Evolutionary conservation across 2,888 invertebrate species (phyloP).

Genomic region (Meliscaeva auricollis): DNA sequence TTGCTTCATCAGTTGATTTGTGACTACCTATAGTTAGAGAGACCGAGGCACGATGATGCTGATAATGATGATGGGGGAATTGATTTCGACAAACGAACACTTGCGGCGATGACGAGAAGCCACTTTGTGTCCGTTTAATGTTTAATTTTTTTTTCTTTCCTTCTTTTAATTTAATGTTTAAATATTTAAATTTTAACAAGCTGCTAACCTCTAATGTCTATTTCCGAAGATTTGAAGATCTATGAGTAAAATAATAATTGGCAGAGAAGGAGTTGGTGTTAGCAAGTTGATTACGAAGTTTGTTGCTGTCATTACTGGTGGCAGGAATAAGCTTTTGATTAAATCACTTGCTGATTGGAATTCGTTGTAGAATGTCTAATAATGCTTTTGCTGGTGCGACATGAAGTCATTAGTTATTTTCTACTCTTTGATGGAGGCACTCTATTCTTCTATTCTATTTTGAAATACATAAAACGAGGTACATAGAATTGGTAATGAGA

Average conservation of each 20-base stretch:
- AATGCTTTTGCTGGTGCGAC: slow-evolving; percentile 21
- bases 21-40: slow-evolving; percentile 17
- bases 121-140: slow-evolving; percentile 51
- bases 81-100: slow-evolving; percentile 29
- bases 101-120: slow-evolving; percentile 39
- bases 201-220: slow-evolving; percentile 65
- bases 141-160: slow-evolving; percentile 22
- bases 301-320: neutral
- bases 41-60: neutral
- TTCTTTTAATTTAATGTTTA: slow-evolving; percentile 49
- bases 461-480: slow-evolving; percentile 23
- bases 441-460: neutral
- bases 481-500: slow-evolving; percentile 29
- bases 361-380: slow-evolving; percentile 47
- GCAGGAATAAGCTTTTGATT: slow-evolving; percentile 26
- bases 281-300: neutral
- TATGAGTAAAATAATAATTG: slow-evolving; percentile 58
- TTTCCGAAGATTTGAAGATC: slow-evolving; percentile 53
- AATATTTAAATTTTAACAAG: slow-evolving; percentile 59
- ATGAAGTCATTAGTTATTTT: slow-evolving; percentile 69
- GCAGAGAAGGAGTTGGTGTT: slow-evolving; percentile 12
- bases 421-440: slow-evolving; percentile 37
- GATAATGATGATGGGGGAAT: slow-evolving; percentile 25
- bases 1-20: slow-evolving; percentile 58
- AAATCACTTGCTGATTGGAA: slow-evolving; percentile 54